Percentiles rank a stretch among this genome's conserved stretches.
These are phyloP conservation scores for Erebia aethiops DNA, from an alignment of 2,888 invertebrate genomes.

Conservation along the genomic window DNA sequence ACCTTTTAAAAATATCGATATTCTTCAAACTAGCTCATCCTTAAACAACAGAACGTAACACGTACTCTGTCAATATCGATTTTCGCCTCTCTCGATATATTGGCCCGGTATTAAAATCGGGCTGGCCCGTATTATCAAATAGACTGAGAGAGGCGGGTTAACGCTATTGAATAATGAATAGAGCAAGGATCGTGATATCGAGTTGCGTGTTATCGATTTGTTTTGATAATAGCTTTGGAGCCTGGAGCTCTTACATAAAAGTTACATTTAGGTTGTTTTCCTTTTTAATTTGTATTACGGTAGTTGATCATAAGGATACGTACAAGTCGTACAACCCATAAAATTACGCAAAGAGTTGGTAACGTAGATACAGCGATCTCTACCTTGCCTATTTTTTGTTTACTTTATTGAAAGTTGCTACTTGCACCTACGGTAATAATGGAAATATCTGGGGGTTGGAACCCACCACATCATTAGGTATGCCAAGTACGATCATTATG, in stretches of 20 bases:
- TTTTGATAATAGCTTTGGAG: conserved; percentile 26
- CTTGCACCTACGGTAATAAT: too few relatives aligned
- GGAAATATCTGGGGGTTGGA: too few relatives aligned
- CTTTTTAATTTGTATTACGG: conserved; percentile 16
- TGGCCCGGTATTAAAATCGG: conserved; percentile 39
- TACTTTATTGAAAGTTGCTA: too few relatives aligned
- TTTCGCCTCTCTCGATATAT: conserved; percentile 32
- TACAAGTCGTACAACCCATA: neutral
- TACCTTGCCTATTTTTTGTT: too few relatives aligned
- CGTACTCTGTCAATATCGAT: conserved; percentile 44
- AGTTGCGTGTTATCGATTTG: conserved; percentile 49
- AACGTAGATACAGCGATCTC: neutral
- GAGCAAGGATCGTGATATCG: conserved; percentile 58
- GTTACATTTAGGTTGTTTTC: conserved; percentile 20
- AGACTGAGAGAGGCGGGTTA: conserved; percentile 51
- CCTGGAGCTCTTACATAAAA: conserved; percentile 11
- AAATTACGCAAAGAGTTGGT: too few relatives aligned
- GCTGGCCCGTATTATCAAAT: conserved; percentile 43
- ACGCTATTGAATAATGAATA: conserved; percentile 73
- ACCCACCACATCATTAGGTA: too few relatives aligned
- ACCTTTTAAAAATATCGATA: neutral
- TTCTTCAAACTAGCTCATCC: neutral
- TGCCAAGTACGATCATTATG: too few relatives aligned
- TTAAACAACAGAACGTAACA: conserved; percentile 42
- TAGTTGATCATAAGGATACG: too few relatives aligned